Percentiles rank a stretch among this genome's conserved stretches.
Conservation (phyloP, 2,888 invertebrate species). For the Chrysotoxum bicinctum region DNA sequence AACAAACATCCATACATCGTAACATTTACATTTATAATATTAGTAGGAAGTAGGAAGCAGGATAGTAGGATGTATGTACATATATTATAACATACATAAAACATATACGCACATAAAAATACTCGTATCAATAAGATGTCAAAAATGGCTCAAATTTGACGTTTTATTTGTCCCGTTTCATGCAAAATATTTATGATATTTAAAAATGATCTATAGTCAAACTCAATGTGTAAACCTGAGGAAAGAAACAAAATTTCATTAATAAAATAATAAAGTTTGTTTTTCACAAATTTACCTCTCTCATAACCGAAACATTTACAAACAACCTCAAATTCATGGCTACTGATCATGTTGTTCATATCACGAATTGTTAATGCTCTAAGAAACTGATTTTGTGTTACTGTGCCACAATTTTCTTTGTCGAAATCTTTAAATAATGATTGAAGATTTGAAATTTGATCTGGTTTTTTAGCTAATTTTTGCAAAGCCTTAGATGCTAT, state of each 20-base stretch:
- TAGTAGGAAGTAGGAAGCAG: no score
- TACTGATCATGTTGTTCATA: slow-evolving; percentile 85
- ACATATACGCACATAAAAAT: no score
- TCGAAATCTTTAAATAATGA: slow-evolving; percentile 89
- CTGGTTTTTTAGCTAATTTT: slow-evolving; percentile 86
- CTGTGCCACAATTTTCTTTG: slow-evolving; percentile 85
- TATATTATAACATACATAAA: no score
- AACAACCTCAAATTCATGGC: slow-evolving; percentile 86
- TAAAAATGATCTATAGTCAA: slow-evolving; percentile 88
- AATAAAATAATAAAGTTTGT: background rate
- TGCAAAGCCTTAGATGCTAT: slow-evolving; percentile 85
- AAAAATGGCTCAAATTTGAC: slow-evolving; percentile 75
- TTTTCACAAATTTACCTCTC: slow-evolving; percentile 81
- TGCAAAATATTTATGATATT: slow-evolving; percentile 86
- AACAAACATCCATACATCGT: no score
- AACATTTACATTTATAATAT: no score
- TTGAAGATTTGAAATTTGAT: slow-evolving; percentile 86
- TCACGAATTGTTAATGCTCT: slow-evolving; percentile 86
- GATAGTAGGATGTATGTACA: no score
- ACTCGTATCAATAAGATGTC: no score
- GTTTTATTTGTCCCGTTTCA: slow-evolving; percentile 82
- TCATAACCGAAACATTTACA: slow-evolving; percentile 89
- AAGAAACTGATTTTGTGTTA: slow-evolving; percentile 85
- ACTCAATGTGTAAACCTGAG: slow-evolving; percentile 82
- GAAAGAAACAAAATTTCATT: background rate